Evolutionary conservation across 2,888 invertebrate species (phyloP).

Genomic region (Tortrix viridana): DNA sequence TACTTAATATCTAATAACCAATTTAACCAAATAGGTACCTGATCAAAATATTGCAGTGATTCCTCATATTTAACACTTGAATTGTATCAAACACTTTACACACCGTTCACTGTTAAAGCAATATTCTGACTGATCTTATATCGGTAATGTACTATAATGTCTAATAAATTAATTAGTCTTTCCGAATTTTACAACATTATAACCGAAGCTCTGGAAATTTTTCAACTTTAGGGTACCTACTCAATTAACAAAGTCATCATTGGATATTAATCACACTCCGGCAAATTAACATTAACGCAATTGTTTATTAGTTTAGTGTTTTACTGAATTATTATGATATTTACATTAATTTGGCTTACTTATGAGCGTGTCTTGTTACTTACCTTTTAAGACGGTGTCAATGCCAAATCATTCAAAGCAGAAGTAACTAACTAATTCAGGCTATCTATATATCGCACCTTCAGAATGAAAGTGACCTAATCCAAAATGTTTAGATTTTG

Average conservation of each 20-base stretch:
- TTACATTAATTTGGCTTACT: background rate
- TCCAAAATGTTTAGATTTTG: no score
- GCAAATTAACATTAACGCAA: slow-evolving; percentile 17
- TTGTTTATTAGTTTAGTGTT: background rate
- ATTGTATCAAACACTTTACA: slow-evolving; percentile 5
- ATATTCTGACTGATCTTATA: slow-evolving; percentile 24
- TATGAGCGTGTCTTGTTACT: background rate
- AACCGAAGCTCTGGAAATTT: slow-evolving; percentile 23
- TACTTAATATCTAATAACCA: no score
- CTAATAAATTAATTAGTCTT: slow-evolving; percentile 18
- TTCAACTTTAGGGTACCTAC: slow-evolving; percentile 2
- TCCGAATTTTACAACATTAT: slow-evolving; percentile 12
- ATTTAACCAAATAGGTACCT: slow-evolving; percentile 6
- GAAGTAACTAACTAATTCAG: background rate
- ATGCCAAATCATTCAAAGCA: background rate
- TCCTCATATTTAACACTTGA: slow-evolving; percentile 15
- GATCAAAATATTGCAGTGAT: slow-evolving; percentile 6
- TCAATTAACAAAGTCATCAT: slow-evolving; percentile 15
- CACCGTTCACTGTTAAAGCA: slow-evolving; percentile 10
- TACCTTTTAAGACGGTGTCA: background rate
- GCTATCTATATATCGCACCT: no score
- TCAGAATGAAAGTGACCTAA: no score
- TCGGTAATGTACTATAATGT: slow-evolving; percentile 19
- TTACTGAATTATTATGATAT: background rate
- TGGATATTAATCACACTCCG: slow-evolving; percentile 4